These are phyloP conservation scores for Dendrocopos noguchii DNA, from an alignment of 2,113 vertebrate species.

Conservation along the genomic window DNA sequence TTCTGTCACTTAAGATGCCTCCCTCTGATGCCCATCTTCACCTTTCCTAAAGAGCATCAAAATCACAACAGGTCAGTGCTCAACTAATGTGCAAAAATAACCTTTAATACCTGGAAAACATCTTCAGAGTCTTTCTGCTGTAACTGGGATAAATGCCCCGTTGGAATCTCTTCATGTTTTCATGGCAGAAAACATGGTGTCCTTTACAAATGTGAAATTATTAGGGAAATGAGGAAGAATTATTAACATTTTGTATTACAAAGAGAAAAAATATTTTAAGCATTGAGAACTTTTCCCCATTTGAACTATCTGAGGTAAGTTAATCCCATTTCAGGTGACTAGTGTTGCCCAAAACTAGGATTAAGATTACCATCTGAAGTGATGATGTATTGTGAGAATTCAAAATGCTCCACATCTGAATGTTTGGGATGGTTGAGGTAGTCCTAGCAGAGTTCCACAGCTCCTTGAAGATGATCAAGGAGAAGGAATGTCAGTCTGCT, in stretches of 20 bases:
- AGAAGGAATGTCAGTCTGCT: neutral
- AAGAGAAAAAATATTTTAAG: neutral
- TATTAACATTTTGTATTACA: neutral
- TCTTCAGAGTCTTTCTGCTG: neutral
- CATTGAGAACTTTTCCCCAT: neutral
- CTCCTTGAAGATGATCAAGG: neutral
- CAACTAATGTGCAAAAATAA: neutral
- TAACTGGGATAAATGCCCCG: neutral
- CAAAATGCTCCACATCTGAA: neutral
- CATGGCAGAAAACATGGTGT: neutral
- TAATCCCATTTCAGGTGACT: neutral
- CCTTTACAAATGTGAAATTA: neutral
- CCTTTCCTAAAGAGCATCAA: neutral
- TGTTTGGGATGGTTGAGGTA: neutral
- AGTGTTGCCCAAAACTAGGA: neutral
- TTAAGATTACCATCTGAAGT: neutral
- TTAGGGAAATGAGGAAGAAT: neutral
- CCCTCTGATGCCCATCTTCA: neutral
- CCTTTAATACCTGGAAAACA: neutral
- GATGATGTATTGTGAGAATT: neutral
- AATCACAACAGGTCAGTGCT: neutral
- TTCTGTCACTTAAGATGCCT: neutral
- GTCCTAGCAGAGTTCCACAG: neutral
- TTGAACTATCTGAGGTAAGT: neutral
- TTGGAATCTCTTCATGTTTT: neutral